phyloP scores from a whole-genome alignment of 2,888 invertebrate genomes.

The Athalia cordata region DNA sequence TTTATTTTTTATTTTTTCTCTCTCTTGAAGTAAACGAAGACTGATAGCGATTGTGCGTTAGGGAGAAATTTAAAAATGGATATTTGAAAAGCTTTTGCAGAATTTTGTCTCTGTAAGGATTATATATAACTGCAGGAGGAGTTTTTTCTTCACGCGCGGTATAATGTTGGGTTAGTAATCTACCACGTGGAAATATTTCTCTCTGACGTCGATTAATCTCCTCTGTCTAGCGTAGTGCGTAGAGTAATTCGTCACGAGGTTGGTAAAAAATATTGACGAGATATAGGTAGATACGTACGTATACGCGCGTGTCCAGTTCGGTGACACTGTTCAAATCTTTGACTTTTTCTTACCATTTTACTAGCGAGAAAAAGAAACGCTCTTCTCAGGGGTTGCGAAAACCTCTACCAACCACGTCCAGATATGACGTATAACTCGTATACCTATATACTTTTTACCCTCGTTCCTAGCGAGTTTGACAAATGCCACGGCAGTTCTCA shows the following conservation, averaged over 20 bases:
- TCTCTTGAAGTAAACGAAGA: no score
- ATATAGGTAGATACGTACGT: no score
- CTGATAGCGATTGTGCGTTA: no score
- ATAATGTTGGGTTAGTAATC: no score
- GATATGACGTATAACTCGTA: background rate
- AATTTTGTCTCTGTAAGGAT: no score
- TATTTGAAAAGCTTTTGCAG: no score
- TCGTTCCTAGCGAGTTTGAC: conserved; percentile 8
- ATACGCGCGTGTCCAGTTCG: conserved; percentile 11
- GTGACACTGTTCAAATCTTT: conserved; percentile 20
- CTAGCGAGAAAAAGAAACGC: background rate
- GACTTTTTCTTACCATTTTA: background rate
- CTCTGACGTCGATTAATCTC: conserved; percentile 36
- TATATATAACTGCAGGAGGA: no score
- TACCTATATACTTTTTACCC: background rate
- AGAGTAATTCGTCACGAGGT: conserved; percentile 38
- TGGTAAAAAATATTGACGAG: conserved; percentile 43
- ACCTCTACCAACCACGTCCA: background rate
- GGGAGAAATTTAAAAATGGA: no score
- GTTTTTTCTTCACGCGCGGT: no score
- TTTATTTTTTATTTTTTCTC: no score
- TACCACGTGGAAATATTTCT: background rate
- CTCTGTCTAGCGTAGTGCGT: background rate
- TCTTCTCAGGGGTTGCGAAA: conserved; percentile 23
- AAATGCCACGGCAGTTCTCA: conserved; percentile 2